Conservation (phyloP, 2,888 invertebrate species). For the Loripinus fragilis region DNA sequence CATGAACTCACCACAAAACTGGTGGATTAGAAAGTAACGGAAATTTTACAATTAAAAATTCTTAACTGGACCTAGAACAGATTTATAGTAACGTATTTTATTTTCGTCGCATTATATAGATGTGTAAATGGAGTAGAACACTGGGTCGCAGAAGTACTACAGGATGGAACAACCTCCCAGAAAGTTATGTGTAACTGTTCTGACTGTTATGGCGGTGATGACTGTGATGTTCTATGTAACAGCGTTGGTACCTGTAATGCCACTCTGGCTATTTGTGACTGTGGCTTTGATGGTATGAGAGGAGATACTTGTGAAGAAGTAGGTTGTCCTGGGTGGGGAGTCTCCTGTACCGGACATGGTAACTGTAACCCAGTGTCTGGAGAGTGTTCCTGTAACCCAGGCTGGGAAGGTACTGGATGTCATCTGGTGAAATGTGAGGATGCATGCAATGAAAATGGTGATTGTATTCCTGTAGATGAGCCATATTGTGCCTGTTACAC, state of each 20-base stretch:
- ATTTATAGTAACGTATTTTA: too few species aligned
- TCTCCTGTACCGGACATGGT: conserved; percentile 68
- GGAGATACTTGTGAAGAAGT: conserved; percentile 68
- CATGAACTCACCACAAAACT: too few species aligned
- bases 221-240: conserved; percentile 66
- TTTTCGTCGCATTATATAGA: too few species aligned
- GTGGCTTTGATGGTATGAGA: conserved; percentile 68
- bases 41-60: too few species aligned
- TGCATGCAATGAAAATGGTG: conserved; percentile 66
- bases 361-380: conserved; percentile 57
- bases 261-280: conserved; percentile 64
- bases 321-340: conserved; percentile 68
- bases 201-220: conserved; percentile 67
- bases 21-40: too few species aligned
- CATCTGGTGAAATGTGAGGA: conserved; percentile 65
- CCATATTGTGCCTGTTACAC: conserved; percentile 51
- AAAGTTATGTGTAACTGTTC: conserved; percentile 63
- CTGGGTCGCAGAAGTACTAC: conserved; percentile 47
- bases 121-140: conserved; percentile 65
- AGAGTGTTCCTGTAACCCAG: conserved; percentile 65
- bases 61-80: too few species aligned
- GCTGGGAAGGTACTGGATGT: conserved; percentile 70
- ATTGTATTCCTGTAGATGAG: conserved; percentile 51
- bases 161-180: conserved; percentile 33
- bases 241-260: conserved; percentile 58